These are phyloP conservation scores for Saguinus midas DNA, from an alignment of 2,113 vertebrate species.

Conservation along the genomic window DNA sequence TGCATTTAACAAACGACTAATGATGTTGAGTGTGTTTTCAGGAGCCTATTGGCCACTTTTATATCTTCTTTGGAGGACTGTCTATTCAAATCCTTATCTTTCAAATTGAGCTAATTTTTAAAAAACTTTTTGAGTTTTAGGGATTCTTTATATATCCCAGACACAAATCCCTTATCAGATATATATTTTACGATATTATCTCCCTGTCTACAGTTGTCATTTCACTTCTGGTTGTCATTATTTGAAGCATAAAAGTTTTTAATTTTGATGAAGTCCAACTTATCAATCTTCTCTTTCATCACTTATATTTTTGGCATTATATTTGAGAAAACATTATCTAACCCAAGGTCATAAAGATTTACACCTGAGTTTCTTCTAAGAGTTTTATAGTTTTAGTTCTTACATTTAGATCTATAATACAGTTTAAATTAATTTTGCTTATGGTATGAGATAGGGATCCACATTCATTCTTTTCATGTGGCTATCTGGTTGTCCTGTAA, in stretches of 20 bases:
- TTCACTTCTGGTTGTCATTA: neutral
- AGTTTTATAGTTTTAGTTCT: slow-evolving; percentile 2
- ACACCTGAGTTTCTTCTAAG: neutral
- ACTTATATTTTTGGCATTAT: neutral
- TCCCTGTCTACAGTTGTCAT: neutral
- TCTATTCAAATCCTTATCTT: slow-evolving; percentile 12
- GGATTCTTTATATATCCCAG: neutral
- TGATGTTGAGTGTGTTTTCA: neutral
- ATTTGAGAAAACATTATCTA: neutral
- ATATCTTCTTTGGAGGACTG: neutral
- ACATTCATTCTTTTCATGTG: slow-evolving; percentile 21
- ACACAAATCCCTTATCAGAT: neutral
- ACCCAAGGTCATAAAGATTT: neutral
- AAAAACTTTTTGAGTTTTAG: slow-evolving; percentile 1
- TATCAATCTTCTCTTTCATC: neutral
- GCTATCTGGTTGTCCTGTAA: neutral
- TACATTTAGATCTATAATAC: neutral
- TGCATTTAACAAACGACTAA: neutral
- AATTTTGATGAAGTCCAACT: neutral
- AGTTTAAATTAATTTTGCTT: neutral
- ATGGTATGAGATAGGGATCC: neutral
- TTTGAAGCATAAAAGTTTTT: neutral
- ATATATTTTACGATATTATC: neutral
- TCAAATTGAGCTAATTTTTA: slow-evolving; percentile 10
- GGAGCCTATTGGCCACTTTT: neutral